Base-by-base conservation (phyloP, 2,888 invertebrate genomes). In the Lasioglossum malachurum region DNA sequence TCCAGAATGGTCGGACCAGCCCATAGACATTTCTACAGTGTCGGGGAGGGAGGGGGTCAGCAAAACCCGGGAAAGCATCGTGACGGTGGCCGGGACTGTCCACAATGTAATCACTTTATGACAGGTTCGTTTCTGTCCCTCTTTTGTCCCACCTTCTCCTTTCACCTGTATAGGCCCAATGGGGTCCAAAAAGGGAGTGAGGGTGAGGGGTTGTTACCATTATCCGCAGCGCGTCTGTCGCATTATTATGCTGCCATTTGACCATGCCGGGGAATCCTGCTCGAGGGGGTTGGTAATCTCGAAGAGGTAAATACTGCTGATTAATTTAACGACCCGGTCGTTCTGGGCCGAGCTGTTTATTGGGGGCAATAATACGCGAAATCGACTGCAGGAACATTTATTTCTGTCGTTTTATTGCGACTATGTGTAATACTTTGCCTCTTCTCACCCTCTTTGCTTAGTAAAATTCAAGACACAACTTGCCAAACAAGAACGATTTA, bases 71-170 rank as follows among this genome's bases (percentile, higher is more conserved):
- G 41, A 57, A 46, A 23, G 14, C 57, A 85, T 86, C 88, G 76
- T 84, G 89, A 86, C 88, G 83, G 89, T 88, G 89, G 89, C 89
- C 88, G 82, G 84, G 91, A 86, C 88, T 90, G 89, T 92, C 92
- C 91, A 88, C 91, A 90, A 91, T 79, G 80, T 92, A 92, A 92
- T 93, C 89, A 92, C 88, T 92, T 93, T 91, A 92, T 82, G 90
- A 86, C 85, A 83, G 88, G 75, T 76, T 71, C 57, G 69, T 76
- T 83, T 71, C 41, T 19, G 23, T 27, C 71, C 27, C 3, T n/a
- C 38, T 27, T 67, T 82, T 80, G 82, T 75, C 44, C 27, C 75
- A 7, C 41, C 14, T 2, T 5, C 71, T 69, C 75, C 80, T 38
- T 60, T 31, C 71, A 31, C 3, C 23, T 69, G 23, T 23, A 67